Percentiles rank a stretch among this genome's conserved stretches.
Evolutionary conservation across 1,140 invertebrate species (phyloP).

Genomic region (Himalopsyche phryganea): DNA sequence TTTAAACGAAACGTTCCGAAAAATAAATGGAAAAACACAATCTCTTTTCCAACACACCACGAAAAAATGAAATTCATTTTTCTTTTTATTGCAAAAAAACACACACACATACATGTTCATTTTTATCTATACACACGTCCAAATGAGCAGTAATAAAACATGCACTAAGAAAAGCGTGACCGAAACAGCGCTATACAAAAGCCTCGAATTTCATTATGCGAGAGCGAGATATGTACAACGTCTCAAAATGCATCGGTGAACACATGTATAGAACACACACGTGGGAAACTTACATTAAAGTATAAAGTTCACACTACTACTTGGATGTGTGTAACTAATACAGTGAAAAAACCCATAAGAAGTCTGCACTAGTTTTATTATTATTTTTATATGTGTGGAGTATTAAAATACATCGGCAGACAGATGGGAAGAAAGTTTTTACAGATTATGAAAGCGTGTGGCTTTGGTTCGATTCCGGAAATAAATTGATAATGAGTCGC

Average conservation of each 20-base stretch:
- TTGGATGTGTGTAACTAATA: neutral
- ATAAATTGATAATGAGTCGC: neutral
- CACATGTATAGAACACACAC: conserved; percentile 11
- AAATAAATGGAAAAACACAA: no score
- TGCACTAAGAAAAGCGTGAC: no score
- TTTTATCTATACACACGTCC: neutral
- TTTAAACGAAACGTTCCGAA: no score
- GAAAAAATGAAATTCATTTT: no score
- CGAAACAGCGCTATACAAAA: no score
- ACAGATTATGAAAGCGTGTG: neutral
- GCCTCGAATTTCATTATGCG: neutral
- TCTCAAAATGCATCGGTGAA: neutral
- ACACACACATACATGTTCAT: conserved; percentile 12
- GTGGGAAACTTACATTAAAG: neutral
- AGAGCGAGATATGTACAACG: conserved; percentile 1
- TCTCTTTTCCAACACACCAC: no score
- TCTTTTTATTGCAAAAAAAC: conserved; percentile 7
- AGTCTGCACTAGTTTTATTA: conserved; percentile 31
- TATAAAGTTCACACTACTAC: neutral
- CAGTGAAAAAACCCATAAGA: conserved; percentile 28
- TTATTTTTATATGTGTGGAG: conserved; percentile 25
- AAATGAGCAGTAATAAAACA: neutral
- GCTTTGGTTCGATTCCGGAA: neutral
- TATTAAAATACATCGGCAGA: neutral
- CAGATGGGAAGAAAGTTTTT: neutral